Evolutionary conservation across 2,888 invertebrate genomes (phyloP), one percentile per base, ranked within the genome.

Genomic region (Plagodis pulveraria): DNA sequence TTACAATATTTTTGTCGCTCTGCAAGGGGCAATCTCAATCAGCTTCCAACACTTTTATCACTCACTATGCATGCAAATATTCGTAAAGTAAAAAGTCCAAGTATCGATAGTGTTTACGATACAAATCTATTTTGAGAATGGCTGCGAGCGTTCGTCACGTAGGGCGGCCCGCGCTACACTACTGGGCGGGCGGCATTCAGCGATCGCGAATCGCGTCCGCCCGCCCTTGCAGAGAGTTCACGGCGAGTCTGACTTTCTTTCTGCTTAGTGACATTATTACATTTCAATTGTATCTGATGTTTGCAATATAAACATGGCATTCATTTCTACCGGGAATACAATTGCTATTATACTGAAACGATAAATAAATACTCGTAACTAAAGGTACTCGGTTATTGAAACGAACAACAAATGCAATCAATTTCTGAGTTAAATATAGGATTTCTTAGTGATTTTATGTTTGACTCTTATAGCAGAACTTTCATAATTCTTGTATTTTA

Each of bases 201-300:
- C 57, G 50, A 55, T 58, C 58, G 65, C 65, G 61, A 54, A 44
- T 60, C 69, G 67, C 73, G 69, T 66, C 72, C 75, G 76, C 74
- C 81, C 82, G 83, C 83, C 84, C 84, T 90, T 87, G 85, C 83
- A 76, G 78, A 81, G 87, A 91, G 90, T 91, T 91, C 91, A 91
- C 80, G 87, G 89, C 76, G 80, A 87, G 81, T 72, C 77, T 78
- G 78, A 80, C 79, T 84, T 85, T 81, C 81, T 81, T 83, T 82
- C 76, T 78, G 73, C 76, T 77, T 76, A 74, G 73, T 79, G 80
- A 78, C 83, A 77, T 81, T 84, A 82, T 81, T 81, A 81, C 77
- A 77, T 80, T 82, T 82, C 80, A 80, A 81, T 82, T 68, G 74
- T 67, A 74, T 71, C 72, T 67, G 65, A 67, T 81, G 71, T 80